These are phyloP conservation scores for Drosophila hydei DNA, from an alignment of 1,140 invertebrate genomes.

Conservation along the genomic window DNA sequence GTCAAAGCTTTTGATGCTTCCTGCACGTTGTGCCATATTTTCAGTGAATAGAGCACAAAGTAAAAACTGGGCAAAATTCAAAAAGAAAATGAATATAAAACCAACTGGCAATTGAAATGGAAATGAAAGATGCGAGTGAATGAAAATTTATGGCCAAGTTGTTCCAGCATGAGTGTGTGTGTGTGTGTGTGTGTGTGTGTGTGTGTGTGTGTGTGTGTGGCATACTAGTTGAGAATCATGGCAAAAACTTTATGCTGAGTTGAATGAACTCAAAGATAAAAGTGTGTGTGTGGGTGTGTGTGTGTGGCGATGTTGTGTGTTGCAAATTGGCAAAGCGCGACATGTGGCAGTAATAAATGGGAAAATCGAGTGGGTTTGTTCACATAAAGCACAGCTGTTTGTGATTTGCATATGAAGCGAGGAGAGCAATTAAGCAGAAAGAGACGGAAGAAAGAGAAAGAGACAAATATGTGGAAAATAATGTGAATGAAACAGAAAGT, in stretches of 20 bases:
- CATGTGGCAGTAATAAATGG: slow-evolving; percentile 50
- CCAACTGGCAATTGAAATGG: slow-evolving; percentile 53
- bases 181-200: slow-evolving; percentile 17
- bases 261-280: slow-evolving; percentile 18
- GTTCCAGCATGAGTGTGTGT: neutral
- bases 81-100: slow-evolving; percentile 1
- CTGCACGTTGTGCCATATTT: slow-evolving; percentile 67
- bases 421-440: slow-evolving; percentile 23
- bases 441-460: neutral
- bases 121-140: slow-evolving; percentile 55
- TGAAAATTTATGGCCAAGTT: slow-evolving; percentile 40
- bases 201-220: slow-evolving; percentile 30
- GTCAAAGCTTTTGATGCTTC: slow-evolving; percentile 29
- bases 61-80: slow-evolving; percentile 19
- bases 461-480: neutral
- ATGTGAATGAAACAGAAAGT: neutral
- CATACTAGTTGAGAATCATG: slow-evolving; percentile 31
- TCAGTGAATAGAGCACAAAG: slow-evolving; percentile 61
- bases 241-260: slow-evolving; percentile 25
- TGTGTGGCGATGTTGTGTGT: slow-evolving; percentile 1
- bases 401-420: slow-evolving; percentile 38
- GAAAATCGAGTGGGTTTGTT: slow-evolving; percentile 24
- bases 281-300: slow-evolving; percentile 6
- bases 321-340: slow-evolving; percentile 44
- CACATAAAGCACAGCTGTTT: slow-evolving; percentile 35